Evolutionary conservation across 2,797 vertebrate genomes (phyloP).

Genomic region (Psittacula derbiana): DNA sequence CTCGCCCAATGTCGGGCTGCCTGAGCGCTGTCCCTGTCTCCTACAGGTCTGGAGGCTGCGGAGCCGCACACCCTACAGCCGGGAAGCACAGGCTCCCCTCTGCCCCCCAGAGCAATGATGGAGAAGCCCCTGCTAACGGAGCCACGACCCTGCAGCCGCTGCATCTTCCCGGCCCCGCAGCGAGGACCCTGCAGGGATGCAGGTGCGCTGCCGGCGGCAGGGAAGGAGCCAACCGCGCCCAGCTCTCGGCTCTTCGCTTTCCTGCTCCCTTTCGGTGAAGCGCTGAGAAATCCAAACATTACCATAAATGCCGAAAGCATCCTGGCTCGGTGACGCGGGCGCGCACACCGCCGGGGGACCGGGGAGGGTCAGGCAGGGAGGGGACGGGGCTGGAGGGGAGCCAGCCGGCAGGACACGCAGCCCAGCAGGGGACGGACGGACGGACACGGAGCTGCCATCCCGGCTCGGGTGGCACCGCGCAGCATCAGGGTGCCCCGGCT

Average conservation of each 20-base stretch:
- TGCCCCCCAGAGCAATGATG: rapidly evolving
- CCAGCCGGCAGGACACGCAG: background rate
- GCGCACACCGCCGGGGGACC: background rate
- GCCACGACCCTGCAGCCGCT: background rate
- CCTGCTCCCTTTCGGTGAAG: background rate
- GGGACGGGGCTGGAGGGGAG: rapidly evolving
- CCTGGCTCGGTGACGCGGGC: background rate
- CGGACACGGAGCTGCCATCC: background rate
- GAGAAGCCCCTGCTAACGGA: background rate
- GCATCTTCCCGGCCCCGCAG: rapidly evolving
- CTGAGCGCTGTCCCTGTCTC: background rate
- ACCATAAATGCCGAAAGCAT: conserved; percentile 78
- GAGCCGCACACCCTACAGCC: background rate
- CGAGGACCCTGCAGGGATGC: background rate
- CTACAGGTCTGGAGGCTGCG: background rate
- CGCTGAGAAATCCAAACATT: conserved; percentile 69
- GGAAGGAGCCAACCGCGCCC: background rate
- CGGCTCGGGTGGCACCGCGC: rapidly evolving
- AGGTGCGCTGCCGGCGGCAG: background rate
- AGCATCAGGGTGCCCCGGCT: background rate
- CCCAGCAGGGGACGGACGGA: background rate
- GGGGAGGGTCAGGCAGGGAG: background rate
- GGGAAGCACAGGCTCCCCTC: background rate
- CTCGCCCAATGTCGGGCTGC: rapidly evolving
- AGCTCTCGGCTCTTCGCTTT: background rate